Evolutionary conservation across 2,797 vertebrate genomes (phyloP).

Genomic region (Martes flavigula): DNA sequence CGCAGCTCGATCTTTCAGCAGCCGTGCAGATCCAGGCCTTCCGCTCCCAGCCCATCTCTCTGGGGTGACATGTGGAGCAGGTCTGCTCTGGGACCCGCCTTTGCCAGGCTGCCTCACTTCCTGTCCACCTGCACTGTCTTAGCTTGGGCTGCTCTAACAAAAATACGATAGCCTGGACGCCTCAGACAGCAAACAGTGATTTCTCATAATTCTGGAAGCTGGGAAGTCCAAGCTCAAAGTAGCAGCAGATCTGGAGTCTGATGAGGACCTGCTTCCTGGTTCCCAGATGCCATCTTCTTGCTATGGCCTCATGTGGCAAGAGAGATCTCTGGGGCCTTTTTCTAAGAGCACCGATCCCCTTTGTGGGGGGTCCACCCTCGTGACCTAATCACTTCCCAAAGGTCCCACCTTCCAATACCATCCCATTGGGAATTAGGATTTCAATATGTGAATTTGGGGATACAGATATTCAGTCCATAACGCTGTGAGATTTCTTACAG

Average conservation of each 20-base stretch:
- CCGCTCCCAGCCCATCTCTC: accelerated
- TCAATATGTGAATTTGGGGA: background rate
- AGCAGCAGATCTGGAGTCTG: background rate
- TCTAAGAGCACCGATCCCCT: background rate
- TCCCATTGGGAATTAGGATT: background rate
- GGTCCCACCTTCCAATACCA: background rate
- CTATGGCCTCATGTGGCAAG: background rate
- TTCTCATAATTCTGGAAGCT: background rate
- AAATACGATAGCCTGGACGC: background rate
- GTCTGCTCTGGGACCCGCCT: background rate
- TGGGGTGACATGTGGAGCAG: too few species aligned
- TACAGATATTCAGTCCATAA: background rate
- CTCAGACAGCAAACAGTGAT: background rate
- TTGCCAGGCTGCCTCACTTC: background rate
- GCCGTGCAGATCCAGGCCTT: background rate
- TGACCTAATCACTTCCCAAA: background rate
- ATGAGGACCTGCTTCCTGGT: background rate
- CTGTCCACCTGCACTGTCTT: accelerated
- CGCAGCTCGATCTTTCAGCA: background rate
- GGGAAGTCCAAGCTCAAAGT: background rate
- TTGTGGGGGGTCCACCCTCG: background rate
- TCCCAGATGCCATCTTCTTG: background rate
- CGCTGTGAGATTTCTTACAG: background rate
- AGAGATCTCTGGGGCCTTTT: background rate
- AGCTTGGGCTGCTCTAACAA: background rate